Evolutionary conservation across 2,797 vertebrate genomes (phyloP).

Genomic region (Luscinia luscinia): DNA sequence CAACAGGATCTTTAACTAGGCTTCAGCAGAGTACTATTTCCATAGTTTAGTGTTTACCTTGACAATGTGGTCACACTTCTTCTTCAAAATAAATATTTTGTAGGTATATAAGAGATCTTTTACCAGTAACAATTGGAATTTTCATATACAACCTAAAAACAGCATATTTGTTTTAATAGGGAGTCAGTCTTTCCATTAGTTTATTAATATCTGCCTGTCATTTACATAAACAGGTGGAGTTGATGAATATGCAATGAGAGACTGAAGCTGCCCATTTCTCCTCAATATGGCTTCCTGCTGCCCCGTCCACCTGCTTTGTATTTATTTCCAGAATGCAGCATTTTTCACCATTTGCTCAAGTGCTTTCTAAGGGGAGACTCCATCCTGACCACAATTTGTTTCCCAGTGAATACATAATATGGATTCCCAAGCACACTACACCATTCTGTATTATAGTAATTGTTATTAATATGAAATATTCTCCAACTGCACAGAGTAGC

Average conservation of each 20-base stretch:
- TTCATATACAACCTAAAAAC: background rate
- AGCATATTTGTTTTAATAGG: background rate
- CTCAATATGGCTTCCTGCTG: slow-evolving; percentile 22
- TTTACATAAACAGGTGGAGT: slow-evolving; percentile 38
- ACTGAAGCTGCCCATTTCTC: slow-evolving; percentile 6
- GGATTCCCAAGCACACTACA: background rate
- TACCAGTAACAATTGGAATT: background rate
- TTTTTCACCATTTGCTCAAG: slow-evolving; percentile 9
- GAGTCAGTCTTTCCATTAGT: background rate
- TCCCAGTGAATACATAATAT: background rate
- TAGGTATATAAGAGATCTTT: background rate
- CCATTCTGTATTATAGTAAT: background rate
- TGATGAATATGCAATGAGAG: slow-evolving; percentile 36
- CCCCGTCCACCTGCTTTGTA: slow-evolving; percentile 33
- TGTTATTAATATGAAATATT: slow-evolving; percentile 14
- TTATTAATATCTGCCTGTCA: background rate
- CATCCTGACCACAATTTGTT: background rate
- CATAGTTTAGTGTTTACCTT: background rate
- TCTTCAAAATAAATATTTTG: background rate
- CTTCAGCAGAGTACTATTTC: background rate
- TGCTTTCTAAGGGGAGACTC: background rate
- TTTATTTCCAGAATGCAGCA: slow-evolving; percentile 25
- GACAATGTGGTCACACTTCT: background rate
- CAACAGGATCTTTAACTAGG: background rate
- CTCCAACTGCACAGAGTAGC: background rate